Base-by-base conservation (phyloP, 30 jellyfish, hydroid and myxozoan species). In the Hydractinia echinata region DNA sequence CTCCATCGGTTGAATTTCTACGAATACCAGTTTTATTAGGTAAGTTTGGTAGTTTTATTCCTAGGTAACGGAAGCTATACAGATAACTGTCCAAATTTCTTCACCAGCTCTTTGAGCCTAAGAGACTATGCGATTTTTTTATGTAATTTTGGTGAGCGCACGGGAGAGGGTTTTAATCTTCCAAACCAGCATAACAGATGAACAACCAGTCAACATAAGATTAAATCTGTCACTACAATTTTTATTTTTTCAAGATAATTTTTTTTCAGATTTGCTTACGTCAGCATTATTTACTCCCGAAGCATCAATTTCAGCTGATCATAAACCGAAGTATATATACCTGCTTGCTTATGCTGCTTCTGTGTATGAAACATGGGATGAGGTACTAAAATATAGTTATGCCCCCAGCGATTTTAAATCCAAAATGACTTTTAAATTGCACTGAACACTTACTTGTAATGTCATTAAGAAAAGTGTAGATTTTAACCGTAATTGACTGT, bases 1-100 rank as follows among this genome's bases (percentile, higher is more conserved):
- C 96, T 5, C 98, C 98, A 0, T 90, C 98, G 9, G 95, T 87
- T 8, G 94, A 83, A 81, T 91, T 81, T 67, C 79, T 92, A 39
- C 89, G 94, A 58, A 76, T 86, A 55, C 95, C 98, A 61, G 62
- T 69, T 30, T 81, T 92, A n/a, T 73, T 92, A 51, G 98, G 98
- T 92, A 76, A 77, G 90, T 69, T 39, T 60, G 44, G 3, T 16
- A n/a, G 79, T 44, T 18, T 68, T 16, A 10, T 73, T 13, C 83
- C 76, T 20, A 14, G 19, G n/a, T n/a, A n/a, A n/a, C n/a, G n/a
- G n/a, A n/a, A n/a, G 8, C 60, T 73, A 14, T 49, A 73, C n/a
- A 20, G 19, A 20, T 9, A 9, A 30, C 21, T 20, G 15, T 71
- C 60, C 48, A 9, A 67, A 10, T 11, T 19, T 9, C 19, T 56